Evolutionary conservation across 1,140 invertebrate species (phyloP).

Genomic region (Neodiprion virginianus): DNA sequence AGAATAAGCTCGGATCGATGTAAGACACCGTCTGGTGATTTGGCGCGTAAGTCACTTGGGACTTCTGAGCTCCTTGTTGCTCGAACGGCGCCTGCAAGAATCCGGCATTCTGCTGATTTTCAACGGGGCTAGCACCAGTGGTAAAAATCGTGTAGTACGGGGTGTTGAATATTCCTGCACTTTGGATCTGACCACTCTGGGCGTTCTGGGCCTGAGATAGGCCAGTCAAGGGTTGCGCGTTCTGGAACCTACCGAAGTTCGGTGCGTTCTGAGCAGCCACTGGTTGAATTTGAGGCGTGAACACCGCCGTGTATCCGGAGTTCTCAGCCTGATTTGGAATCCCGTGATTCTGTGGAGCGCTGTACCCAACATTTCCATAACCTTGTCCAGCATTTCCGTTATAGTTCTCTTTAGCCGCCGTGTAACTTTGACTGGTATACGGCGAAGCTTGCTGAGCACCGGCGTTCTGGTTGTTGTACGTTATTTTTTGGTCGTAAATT

Average conservation of each 20-base stretch:
- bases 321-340: not conserved
- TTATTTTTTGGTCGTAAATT: not conserved
- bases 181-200: not conserved
- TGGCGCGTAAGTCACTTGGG: not conserved
- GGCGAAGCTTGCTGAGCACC: not conserved
- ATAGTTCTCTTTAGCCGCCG: not conserved
- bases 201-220: not conserved
- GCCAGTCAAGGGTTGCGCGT: not conserved
- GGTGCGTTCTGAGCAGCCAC: too few relatives aligned
- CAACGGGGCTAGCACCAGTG: not conserved
- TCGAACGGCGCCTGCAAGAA: conserved; percentile 1
- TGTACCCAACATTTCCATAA: not conserved
- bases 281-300: too few relatives aligned
- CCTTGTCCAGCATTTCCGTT: not conserved
- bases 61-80: not conserved
- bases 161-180: not conserved
- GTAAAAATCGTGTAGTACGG: not conserved
- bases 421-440: not conserved
- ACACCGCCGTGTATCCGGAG: too few relatives aligned
- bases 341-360: not conserved
- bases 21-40: not conserved
- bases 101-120: not conserved
- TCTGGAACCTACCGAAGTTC: not conserved
- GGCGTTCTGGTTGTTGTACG: not conserved
- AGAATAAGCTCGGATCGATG: not conserved